Conservation (phyloP, 1,140 invertebrate genomes). For the Achroia grisella region DNA sequence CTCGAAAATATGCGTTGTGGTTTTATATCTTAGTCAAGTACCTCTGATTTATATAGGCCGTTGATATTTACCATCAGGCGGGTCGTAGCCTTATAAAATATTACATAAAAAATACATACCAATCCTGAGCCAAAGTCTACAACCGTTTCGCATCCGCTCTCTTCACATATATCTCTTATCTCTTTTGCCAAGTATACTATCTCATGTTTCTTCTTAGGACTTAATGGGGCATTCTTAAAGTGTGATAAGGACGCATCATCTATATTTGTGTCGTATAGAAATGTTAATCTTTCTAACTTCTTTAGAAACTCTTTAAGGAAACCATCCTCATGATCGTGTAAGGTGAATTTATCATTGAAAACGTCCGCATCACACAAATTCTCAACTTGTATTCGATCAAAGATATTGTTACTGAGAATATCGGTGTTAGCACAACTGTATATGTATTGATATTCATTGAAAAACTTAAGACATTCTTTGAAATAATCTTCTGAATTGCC, state of each 20-base stretch:
- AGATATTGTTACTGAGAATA: conserved; percentile 74
- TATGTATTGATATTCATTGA: conserved; percentile 78
- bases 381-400: conserved; percentile 64
- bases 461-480: conserved; percentile 71
- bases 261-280: background rate
- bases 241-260: background rate
- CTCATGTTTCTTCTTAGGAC: conserved; percentile 81
- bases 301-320: conserved; percentile 30
- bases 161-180: conserved; percentile 73
- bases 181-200: conserved; percentile 76
- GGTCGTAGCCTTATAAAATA: too few relatives aligned
- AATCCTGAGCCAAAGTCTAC: conserved; percentile 89
- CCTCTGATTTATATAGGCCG: too few relatives aligned
- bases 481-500: conserved; percentile 72
- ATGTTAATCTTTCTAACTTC: conserved; percentile 26
- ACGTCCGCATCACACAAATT: conserved; percentile 23
- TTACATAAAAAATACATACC: conserved; percentile 33
- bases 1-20: too few relatives aligned
- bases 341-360: conserved; percentile 25
- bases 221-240: conserved; percentile 45
- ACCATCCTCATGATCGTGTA: conserved; percentile 17
- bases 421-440: conserved; percentile 80
- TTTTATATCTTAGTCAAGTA: too few relatives aligned
- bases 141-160: conserved; percentile 72
- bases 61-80: too few relatives aligned